phyloP scores from a whole-genome alignment of 2,113 vertebrate species.

The Pagrus major region DNA sequence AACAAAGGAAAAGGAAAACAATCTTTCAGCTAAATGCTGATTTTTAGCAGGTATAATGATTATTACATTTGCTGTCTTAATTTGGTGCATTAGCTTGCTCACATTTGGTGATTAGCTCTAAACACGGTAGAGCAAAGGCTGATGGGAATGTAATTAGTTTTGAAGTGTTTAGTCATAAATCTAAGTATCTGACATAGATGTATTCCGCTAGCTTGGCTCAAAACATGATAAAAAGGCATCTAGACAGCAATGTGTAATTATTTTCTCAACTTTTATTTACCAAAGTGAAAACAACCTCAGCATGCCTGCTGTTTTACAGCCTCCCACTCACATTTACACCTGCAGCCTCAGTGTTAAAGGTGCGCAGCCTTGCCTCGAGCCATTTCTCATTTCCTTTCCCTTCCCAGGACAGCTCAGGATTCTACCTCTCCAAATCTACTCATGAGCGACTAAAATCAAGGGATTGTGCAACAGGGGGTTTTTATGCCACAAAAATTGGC shows the following conservation, averaged over 20 bases:
- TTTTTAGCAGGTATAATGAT: no score
- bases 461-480: background rate
- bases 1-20: background rate
- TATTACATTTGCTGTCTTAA: background rate
- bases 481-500: background rate
- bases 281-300: background rate
- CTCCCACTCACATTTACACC: constrained; percentile 10
- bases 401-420: constrained; percentile 2
- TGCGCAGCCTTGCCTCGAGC: background rate
- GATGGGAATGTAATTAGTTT: background rate
- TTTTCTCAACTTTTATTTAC: background rate
- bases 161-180: background rate
- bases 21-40: background rate
- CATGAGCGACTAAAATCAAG: background rate
- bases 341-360: background rate
- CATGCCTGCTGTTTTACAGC: constrained; percentile 4
- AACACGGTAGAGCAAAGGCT: background rate
- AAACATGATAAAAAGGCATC: background rate
- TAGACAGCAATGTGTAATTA: background rate
- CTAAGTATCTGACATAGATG: no score
- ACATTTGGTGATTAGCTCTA: background rate
- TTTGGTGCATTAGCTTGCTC: background rate
- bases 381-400: background rate
- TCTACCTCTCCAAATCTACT: background rate
- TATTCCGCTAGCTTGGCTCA: background rate